Conservation (phyloP, 2,113 vertebrate genomes). For the Grus americana region DNA sequence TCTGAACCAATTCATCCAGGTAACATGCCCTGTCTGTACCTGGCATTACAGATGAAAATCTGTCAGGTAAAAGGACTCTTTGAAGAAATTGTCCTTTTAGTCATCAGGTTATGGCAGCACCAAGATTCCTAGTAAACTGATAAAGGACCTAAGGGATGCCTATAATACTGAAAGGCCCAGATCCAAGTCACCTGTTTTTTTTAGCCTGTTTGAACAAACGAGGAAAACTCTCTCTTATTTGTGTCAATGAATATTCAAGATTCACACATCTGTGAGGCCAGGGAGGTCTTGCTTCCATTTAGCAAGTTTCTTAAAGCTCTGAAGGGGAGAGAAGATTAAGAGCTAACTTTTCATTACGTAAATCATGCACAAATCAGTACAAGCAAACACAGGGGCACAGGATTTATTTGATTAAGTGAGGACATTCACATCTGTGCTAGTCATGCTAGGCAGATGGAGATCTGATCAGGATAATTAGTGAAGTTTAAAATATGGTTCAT, state of each 20-base stretch:
- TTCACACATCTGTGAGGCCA: neutral
- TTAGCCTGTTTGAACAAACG: neutral
- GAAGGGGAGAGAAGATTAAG: neutral
- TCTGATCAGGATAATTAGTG: neutral
- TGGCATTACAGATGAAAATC: neutral
- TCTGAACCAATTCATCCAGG: neutral
- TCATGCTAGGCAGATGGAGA: neutral
- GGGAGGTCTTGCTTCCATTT: neutral
- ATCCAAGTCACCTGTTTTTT: neutral
- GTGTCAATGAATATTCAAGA: neutral
- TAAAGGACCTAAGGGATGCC: neutral
- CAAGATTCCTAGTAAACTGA: neutral
- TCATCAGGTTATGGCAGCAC: neutral
- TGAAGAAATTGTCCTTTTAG: neutral
- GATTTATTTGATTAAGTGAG: neutral
- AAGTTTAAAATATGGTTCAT: neutral
- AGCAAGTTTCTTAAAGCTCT: neutral
- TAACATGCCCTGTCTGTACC: neutral
- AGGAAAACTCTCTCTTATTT: neutral
- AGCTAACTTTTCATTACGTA: neutral
- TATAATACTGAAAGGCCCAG: neutral
- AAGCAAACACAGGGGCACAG: neutral
- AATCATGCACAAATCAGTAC: neutral
- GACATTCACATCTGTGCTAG: neutral
- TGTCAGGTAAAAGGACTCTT: neutral